Conservation (phyloP, 2,888 invertebrate species). For the Hesperia comma region DNA sequence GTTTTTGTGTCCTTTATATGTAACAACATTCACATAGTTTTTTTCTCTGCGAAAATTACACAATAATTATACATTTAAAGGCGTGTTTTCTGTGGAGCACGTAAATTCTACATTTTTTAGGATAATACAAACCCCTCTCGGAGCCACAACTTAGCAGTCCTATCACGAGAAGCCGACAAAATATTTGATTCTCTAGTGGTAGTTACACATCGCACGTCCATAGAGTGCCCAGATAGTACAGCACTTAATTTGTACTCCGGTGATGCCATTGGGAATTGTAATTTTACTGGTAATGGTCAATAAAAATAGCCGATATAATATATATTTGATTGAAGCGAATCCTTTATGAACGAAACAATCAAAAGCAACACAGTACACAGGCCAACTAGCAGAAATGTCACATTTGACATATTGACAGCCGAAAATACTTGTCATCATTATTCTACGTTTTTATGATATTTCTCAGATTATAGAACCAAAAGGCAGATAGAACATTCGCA, state of each 20-base stretch:
- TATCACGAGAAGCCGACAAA: slow-evolving; percentile 94
- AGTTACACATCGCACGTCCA: slow-evolving; percentile 92
- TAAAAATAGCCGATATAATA: slow-evolving; percentile 7
- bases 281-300: slow-evolving; percentile 10
- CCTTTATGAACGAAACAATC: slow-evolving; percentile 16
- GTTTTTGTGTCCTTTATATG: slow-evolving; percentile 91
- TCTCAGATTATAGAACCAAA: too few relatives aligned
- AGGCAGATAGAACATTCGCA: too few relatives aligned
- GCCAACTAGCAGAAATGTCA: background rate
- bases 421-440: slow-evolving; percentile 19
- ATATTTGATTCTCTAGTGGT: slow-evolving; percentile 87
- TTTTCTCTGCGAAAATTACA: slow-evolving; percentile 71
- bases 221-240: slow-evolving; percentile 90
- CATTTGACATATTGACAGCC: slow-evolving; percentile 6
- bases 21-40: slow-evolving; percentile 86
- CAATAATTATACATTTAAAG: background rate
- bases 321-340: background rate
- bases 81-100: background rate
- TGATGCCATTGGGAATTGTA: slow-evolving; percentile 67
- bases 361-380: background rate
- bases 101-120: background rate
- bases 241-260: slow-evolving; percentile 91
- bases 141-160: slow-evolving; percentile 94
- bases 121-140: slow-evolving; percentile 85
- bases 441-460: background rate